These are phyloP conservation scores for Anhinga rufa DNA, from an alignment of 2,113 vertebrate species.

Conservation along the genomic window DNA sequence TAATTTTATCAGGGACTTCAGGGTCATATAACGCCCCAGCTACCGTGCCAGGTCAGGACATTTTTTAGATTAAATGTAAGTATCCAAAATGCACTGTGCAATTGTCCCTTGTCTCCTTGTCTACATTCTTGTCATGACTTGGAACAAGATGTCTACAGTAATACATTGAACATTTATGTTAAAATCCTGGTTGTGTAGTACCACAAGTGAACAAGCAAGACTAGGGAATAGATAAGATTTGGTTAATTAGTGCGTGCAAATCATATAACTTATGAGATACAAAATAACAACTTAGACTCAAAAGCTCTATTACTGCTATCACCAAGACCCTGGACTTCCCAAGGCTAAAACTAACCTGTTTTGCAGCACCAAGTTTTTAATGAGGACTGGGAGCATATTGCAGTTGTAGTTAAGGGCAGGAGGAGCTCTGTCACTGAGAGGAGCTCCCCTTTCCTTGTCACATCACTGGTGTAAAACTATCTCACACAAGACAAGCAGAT, in stretches of 20 bases:
- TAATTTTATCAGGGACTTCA: neutral
- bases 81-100: neutral
- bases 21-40: neutral
- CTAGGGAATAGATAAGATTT: neutral
- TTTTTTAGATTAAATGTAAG: neutral
- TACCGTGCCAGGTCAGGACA: neutral
- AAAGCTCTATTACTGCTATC: neutral
- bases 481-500: neutral
- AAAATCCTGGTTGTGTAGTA: neutral
- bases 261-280: neutral
- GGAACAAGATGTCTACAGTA: neutral
- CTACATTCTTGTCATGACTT: neutral
- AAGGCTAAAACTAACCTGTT: accelerated
- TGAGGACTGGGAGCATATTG: neutral
- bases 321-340: neutral
- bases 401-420: neutral
- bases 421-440: neutral
- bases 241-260: neutral
- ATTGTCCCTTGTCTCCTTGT: neutral
- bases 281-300: neutral
- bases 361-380: neutral
- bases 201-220: neutral
- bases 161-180: neutral
- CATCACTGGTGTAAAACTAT: neutral
- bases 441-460: neutral